Evolutionary conservation across 2,113 vertebrate species (phyloP).

Genomic region (Gambusia affinis): DNA sequence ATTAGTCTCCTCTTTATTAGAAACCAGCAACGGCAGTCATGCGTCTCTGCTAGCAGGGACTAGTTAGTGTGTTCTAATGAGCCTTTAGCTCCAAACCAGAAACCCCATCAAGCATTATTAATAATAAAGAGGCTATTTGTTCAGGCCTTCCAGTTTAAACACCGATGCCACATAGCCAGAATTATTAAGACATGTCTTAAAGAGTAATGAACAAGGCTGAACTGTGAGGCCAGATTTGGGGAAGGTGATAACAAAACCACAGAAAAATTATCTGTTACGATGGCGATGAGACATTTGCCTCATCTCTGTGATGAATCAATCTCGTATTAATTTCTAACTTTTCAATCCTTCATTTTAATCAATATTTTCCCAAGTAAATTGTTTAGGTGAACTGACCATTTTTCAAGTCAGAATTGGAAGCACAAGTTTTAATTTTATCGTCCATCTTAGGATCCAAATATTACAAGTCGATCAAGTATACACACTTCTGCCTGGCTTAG

Average conservation of each 20-base stretch:
- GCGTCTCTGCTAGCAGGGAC: constrained; percentile 72
- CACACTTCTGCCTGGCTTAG: background rate
- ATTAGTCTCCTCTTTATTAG: constrained; percentile 74
- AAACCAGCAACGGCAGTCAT: constrained; percentile 63
- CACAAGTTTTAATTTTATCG: too few species aligned
- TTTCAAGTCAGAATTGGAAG: too few species aligned
- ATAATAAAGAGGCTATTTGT: constrained; percentile 76
- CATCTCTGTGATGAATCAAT: too few species aligned
- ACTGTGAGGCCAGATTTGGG: constrained; percentile 7
- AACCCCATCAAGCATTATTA: constrained; percentile 74
- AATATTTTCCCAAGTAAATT: too few species aligned
- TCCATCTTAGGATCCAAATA: too few species aligned
- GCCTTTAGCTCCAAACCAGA: constrained; percentile 72
- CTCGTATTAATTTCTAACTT: too few species aligned
- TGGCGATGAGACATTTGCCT: too few species aligned
- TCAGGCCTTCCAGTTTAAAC: constrained; percentile 60
- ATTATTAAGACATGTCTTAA: constrained; percentile 58
- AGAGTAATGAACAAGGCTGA: constrained; percentile 25
- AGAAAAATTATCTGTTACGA: background rate
- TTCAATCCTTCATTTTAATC: too few species aligned
- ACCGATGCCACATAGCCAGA: constrained; percentile 43
- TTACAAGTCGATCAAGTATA: background rate
- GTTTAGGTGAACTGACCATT: too few species aligned
- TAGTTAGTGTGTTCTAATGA: constrained; percentile 76
- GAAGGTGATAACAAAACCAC: background rate